Conservation (phyloP, 2,888 invertebrate species). For the Ochropleura leucogaster region DNA sequence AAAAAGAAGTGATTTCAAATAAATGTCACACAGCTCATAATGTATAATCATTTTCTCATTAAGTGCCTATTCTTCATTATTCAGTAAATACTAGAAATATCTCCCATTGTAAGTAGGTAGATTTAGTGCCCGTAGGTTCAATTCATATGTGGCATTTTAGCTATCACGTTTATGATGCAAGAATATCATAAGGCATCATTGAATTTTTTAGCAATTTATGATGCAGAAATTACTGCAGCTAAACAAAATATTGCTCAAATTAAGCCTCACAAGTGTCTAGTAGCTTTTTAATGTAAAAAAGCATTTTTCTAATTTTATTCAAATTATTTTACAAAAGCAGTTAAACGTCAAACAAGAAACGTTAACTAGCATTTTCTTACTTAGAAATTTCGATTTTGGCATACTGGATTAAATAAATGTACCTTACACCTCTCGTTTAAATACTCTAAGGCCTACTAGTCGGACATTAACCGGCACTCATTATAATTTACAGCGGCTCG, state of each 20-base stretch:
- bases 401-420: background rate
- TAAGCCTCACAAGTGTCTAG: too few species aligned
- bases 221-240: too few species aligned
- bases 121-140: background rate
- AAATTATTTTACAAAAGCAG: too few species aligned
- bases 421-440: conserved; percentile 27
- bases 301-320: too few species aligned
- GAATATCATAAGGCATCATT: background rate
- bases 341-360: background rate
- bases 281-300: too few species aligned
- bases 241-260: too few species aligned
- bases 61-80: background rate
- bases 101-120: background rate
- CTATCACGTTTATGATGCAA: background rate
- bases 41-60: background rate
- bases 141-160: background rate
- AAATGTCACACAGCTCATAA: too few species aligned
- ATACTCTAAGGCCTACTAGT: conserved; percentile 54
- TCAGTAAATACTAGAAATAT: background rate
- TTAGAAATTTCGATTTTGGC: background rate
- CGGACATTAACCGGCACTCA: conserved; percentile 82
- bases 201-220: background rate
- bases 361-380: background rate
- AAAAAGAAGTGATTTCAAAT: too few species aligned
- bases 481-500: conserved; percentile 88